These are phyloP conservation scores for Cryptophagus acutangulus DNA, from an alignment of 2,888 invertebrate species.

Conservation along the genomic window DNA sequence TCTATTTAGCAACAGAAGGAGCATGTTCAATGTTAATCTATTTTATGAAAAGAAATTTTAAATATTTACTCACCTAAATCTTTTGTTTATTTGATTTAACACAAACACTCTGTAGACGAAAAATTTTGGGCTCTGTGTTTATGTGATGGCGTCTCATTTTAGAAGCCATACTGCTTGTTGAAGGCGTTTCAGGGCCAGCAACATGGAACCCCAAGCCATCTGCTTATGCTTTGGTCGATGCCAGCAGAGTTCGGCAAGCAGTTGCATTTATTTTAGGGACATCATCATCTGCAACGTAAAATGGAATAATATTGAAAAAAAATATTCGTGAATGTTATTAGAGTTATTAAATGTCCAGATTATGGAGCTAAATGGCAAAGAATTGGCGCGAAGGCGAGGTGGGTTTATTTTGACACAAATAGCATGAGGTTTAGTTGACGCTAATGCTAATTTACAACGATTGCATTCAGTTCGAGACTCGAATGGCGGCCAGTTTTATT, in stretches of 20 bases:
- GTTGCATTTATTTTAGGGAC: too few species aligned
- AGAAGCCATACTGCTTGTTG: conserved; percentile 26
- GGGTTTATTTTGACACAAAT: conserved; percentile 47
- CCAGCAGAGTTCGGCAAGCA: too few species aligned
- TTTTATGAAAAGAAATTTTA: conserved; percentile 25
- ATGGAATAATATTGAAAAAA: too few species aligned
- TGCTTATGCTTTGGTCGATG: too few species aligned
- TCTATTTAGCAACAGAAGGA: too few species aligned
- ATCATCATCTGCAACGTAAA: too few species aligned
- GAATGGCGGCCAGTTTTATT: conserved; percentile 42
- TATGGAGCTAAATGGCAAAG: conserved; percentile 20
- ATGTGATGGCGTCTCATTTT: conserved; percentile 38
- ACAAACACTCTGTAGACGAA: conserved; percentile 27
- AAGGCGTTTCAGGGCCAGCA: conserved; percentile 26
- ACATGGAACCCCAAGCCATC: conserved; percentile 19
- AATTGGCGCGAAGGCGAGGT: conserved; percentile 28
- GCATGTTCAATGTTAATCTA: too few species aligned
- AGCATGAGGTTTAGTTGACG: conserved; percentile 46
- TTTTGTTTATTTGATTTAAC: conserved; percentile 30
- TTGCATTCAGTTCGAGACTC: conserved; percentile 43
- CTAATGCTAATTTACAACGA: conserved; percentile 49
- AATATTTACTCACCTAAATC: conserved; percentile 33
- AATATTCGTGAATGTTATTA: too few species aligned
- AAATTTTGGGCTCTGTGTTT: conserved; percentile 35
- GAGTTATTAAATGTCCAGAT: too few species aligned